Evolutionary conservation across 2,113 vertebrate genomes (phyloP).

Genomic region (Elaphurus davidianus): DNA sequence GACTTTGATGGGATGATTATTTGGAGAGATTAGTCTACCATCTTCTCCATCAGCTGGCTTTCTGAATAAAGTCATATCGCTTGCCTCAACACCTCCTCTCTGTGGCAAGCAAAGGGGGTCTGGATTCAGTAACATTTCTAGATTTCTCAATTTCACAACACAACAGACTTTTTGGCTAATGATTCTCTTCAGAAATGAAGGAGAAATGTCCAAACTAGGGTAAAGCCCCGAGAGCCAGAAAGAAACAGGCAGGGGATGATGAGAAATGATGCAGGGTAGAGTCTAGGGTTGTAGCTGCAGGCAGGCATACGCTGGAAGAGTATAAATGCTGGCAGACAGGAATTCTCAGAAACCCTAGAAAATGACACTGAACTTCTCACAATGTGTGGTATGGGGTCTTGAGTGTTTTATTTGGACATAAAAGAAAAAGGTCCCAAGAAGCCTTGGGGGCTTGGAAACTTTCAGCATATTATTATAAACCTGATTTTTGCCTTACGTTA

Average conservation of each 20-base stretch:
- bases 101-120: neutral
- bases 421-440: neutral
- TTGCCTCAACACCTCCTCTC: neutral
- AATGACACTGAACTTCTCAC: neutral
- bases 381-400: neutral
- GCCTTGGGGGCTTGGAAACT: neutral
- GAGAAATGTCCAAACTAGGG: neutral
- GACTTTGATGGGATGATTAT: neutral
- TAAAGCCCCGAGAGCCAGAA: neutral
- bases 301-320: accelerated
- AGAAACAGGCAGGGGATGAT: neutral
- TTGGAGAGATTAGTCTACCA: neutral
- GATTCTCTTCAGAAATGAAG: neutral
- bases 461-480: neutral
- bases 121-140: neutral
- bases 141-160: neutral
- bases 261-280: neutral
- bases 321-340: neutral
- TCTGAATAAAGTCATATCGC: neutral
- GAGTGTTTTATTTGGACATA: neutral
- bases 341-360: too few species aligned
- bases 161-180: neutral
- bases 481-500: neutral
- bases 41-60: neutral
- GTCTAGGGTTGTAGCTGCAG: neutral